Evolutionary conservation across 2,113 vertebrate genomes (phyloP).

Genomic region (Podarcis muralis): DNA sequence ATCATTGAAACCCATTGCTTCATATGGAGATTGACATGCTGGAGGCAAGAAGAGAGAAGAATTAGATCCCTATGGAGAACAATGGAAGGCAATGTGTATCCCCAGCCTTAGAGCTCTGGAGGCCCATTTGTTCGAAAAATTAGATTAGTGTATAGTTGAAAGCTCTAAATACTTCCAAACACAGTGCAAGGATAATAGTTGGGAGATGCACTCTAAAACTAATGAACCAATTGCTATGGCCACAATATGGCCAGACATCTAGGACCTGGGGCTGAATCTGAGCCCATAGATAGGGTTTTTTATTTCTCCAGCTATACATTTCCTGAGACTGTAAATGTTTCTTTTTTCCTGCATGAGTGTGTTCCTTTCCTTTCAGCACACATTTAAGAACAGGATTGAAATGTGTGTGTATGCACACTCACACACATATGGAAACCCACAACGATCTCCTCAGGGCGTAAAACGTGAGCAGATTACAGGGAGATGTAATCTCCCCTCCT

Average conservation of each 20-base stretch:
- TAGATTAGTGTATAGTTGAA: background rate
- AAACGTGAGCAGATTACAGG: no score
- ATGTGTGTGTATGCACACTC: no score
- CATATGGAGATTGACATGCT: background rate
- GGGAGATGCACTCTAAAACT: background rate
- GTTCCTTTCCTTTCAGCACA: no score
- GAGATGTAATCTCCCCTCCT: no score
- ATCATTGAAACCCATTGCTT: background rate
- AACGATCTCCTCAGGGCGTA: no score
- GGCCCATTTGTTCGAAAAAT: background rate
- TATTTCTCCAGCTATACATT: background rate
- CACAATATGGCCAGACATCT: background rate
- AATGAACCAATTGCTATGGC: background rate
- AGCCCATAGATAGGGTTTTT: background rate
- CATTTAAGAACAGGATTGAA: no score
- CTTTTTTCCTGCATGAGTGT: background rate
- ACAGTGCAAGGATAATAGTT: background rate
- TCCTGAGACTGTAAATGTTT: background rate
- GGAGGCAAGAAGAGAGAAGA: constrained; percentile 13
- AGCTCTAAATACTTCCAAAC: background rate
- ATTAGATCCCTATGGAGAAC: background rate
- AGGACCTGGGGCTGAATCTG: background rate
- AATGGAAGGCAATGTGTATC: background rate
- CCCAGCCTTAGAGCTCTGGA: background rate
- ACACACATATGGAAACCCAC: no score